Percentiles rank a stretch among this genome's conserved stretches.
Conservation (phyloP, 1,140 invertebrate species). For the Plectrocnemia conspersa region DNA sequence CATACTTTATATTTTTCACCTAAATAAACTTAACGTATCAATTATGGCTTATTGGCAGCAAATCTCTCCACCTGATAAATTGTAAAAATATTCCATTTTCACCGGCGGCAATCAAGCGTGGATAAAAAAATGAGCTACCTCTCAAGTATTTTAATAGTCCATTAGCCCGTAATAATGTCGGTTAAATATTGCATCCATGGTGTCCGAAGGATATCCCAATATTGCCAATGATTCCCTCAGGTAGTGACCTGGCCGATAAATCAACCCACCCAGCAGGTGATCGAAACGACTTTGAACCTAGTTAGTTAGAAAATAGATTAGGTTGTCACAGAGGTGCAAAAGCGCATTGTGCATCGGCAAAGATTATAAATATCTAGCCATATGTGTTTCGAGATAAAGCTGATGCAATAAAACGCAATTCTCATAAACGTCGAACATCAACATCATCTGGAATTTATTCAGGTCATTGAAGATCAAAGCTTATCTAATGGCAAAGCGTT, state of each 20-base stretch:
- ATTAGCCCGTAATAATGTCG: slow-evolving; percentile 22
- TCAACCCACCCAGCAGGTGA: slow-evolving; percentile 18
- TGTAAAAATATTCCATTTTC: slow-evolving; percentile 19
- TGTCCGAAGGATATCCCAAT: slow-evolving; percentile 7
- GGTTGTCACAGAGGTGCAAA: slow-evolving; percentile 24
- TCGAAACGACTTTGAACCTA: slow-evolving; percentile 22
- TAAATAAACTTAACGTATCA: no score
- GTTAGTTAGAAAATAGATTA: neutral
- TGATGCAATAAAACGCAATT: no score
- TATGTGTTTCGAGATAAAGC: no score
- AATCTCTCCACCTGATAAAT: slow-evolving; percentile 10
- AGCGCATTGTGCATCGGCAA: no score
- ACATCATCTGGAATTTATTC: no score
- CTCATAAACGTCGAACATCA: no score
- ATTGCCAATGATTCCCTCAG: neutral
- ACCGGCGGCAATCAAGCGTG: slow-evolving; percentile 2
- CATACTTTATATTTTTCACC: no score
- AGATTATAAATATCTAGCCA: no score
- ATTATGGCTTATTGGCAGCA: neutral
- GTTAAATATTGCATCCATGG: neutral
- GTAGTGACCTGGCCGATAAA: slow-evolving; percentile 11
- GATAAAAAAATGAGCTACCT: neutral
- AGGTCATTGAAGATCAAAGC: no score
- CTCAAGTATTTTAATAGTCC: slow-evolving; percentile 24
- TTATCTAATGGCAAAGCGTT: no score